These are phyloP conservation scores for Sitta europaea DNA, from an alignment of 2,113 vertebrate species.

Conservation along the genomic window DNA sequence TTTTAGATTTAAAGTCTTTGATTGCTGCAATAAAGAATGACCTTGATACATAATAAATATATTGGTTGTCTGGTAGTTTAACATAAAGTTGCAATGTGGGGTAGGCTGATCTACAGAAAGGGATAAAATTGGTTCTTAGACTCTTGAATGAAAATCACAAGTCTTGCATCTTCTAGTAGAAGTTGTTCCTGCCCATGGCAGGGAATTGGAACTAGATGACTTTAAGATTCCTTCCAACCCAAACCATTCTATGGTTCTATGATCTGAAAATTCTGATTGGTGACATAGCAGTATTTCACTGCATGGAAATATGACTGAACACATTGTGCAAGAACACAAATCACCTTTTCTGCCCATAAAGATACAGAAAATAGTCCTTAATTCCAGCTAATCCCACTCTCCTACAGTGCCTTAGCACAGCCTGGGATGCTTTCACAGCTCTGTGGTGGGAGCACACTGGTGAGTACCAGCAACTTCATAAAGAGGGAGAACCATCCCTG, in stretches of 20 bases:
- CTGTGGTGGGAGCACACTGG: rapidly evolving
- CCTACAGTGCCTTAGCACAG: rapidly evolving
- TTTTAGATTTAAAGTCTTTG: neutral
- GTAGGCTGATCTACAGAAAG: neutral
- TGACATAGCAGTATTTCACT: neutral
- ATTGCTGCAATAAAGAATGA: neutral
- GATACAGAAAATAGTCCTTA: neutral
- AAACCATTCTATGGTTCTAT: neutral
- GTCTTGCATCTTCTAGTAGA: neutral
- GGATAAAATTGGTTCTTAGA: neutral
- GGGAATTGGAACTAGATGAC: neutral
- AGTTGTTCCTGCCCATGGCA: neutral
- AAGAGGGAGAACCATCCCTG: neutral
- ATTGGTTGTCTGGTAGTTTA: neutral
- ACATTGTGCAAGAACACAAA: neutral
- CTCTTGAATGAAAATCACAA: neutral
- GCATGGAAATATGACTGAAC: neutral
- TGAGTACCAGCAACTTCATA: neutral
- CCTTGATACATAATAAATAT: neutral
- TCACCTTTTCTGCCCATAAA: neutral
- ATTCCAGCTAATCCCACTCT: neutral
- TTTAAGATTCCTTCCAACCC: neutral
- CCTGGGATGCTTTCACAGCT: neutral
- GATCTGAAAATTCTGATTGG: neutral
- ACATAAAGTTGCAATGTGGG: neutral